A percentile compares a stretch with the other conserved stretches of the same genome.
Evolutionary conservation across 2,113 vertebrate species (phyloP).

Genomic region (Phrynosoma platyrhinos): DNA sequence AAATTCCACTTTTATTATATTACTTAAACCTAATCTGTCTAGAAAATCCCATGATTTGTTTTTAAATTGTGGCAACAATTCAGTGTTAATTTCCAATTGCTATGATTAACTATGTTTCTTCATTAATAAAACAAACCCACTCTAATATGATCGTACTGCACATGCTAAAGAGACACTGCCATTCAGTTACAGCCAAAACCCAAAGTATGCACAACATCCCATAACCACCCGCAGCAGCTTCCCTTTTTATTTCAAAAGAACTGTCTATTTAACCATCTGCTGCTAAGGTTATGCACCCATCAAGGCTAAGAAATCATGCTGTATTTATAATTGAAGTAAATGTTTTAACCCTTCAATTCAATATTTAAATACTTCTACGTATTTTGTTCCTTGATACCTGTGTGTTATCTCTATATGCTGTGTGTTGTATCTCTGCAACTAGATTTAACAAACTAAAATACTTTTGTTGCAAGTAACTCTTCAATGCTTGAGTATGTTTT

Average conservation of each 20-base stretch:
- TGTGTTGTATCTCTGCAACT: background rate
- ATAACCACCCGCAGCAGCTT: slow-evolving; percentile 40
- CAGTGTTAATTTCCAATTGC: slow-evolving; percentile 71
- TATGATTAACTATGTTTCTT: slow-evolving; percentile 75
- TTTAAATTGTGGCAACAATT: slow-evolving; percentile 52
- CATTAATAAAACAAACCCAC: slow-evolving; percentile 53
- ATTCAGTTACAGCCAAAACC: slow-evolving; percentile 41
- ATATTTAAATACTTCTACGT: background rate
- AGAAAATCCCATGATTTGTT: slow-evolving; percentile 19
- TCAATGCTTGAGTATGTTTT: background rate
- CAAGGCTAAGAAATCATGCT: slow-evolving; percentile 11
- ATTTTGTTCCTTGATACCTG: background rate
- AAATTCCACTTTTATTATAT: slow-evolving; percentile 33
- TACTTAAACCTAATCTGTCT: background rate
- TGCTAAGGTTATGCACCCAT: background rate
- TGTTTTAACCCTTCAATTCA: background rate
- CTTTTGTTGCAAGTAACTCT: background rate
- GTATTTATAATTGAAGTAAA: slow-evolving; percentile 4
- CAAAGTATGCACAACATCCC: background rate
- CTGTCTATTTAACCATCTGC: background rate
- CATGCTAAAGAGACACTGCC: slow-evolving; percentile 40
- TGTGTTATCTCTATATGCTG: background rate
- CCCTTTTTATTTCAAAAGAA: slow-evolving; percentile 45
- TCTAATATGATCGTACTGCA: slow-evolving; percentile 44
- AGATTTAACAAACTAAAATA: slow-evolving; percentile 32